Conservation (phyloP, 2,888 invertebrate species). For the Neuroscelio doddi region DNA sequence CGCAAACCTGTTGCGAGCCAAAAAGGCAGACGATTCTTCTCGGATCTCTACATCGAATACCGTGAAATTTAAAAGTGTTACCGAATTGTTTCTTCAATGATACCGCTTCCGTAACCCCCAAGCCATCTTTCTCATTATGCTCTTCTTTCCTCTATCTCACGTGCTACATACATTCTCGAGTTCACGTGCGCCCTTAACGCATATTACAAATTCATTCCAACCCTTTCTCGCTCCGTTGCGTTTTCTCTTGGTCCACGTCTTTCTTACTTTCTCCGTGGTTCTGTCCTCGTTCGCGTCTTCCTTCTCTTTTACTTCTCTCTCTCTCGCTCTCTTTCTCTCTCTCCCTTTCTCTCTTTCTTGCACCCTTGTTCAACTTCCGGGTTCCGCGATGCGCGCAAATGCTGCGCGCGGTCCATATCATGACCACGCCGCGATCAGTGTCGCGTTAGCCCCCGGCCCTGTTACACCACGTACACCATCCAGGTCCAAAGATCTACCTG, state of each 20-base stretch:
- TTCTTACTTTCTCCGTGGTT: slow-evolving; percentile 28
- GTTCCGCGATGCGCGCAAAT: slow-evolving; percentile 56
- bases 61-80: slow-evolving; percentile 8
- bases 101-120: too few relatives aligned
- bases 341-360: slow-evolving; percentile 22
- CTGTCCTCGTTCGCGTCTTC: slow-evolving; percentile 30
- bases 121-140: too few relatives aligned
- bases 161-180: not conserved
- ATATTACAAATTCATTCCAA: not conserved
- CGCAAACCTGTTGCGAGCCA: slow-evolving; percentile 38
- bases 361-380: slow-evolving; percentile 49
- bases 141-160: too few relatives aligned
- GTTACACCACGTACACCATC: slow-evolving; percentile 69
- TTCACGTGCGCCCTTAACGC: not conserved
- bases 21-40: not conserved
- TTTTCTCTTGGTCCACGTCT: slow-evolving; percentile 32
- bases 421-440: slow-evolving; percentile 64
- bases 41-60: slow-evolving; percentile 1
- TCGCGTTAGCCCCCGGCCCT: slow-evolving; percentile 71
- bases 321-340: slow-evolving; percentile 14
- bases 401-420: slow-evolving; percentile 53
- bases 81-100: slow-evolving; percentile 1
- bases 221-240: not conserved
- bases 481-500: slow-evolving; percentile 66
- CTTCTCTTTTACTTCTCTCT: slow-evolving; percentile 45